Conservation (phyloP, 2,113 vertebrate species). For the Proteles cristata region DNA sequence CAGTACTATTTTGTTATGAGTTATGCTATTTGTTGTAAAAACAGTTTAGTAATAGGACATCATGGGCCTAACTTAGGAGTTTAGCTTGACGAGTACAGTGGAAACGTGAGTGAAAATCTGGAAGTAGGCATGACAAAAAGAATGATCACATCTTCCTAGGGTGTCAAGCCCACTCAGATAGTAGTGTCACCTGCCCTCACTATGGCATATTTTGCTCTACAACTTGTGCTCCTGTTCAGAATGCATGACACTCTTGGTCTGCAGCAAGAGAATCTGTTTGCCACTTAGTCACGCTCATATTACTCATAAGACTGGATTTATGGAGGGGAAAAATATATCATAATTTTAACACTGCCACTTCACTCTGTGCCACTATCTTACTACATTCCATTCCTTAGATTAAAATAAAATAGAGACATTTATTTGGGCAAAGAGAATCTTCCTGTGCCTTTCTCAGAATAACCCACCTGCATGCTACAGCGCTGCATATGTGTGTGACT, state of each 20-base stretch:
- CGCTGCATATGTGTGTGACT: neutral
- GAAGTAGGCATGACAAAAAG: slow-evolving; percentile 28
- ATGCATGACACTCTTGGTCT: slow-evolving; percentile 10
- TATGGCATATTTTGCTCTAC: slow-evolving; percentile 40
- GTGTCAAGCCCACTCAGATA: neutral
- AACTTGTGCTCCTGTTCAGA: slow-evolving; percentile 56
- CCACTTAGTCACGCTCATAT: slow-evolving; percentile 22
- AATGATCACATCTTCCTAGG: neutral
- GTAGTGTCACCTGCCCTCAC: slow-evolving; percentile 67
- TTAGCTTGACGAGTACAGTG: neutral
- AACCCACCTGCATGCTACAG: neutral
- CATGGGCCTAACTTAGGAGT: slow-evolving; percentile 38
- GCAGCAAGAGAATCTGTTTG: neutral
- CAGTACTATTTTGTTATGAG: neutral
- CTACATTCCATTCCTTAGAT: neutral
- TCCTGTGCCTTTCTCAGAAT: neutral
- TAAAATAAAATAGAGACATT: slow-evolving; percentile 15
- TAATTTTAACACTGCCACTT: neutral
- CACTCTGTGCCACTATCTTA: neutral
- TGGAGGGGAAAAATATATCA: neutral
- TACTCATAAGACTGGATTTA: neutral
- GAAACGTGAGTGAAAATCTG: slow-evolving; percentile 24
- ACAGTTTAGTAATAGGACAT: neutral
- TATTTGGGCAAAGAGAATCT: neutral
- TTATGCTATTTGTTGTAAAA: neutral